Evolutionary conservation across 2,113 vertebrate genomes (phyloP).

Genomic region (Odontophorus gujanensis): DNA sequence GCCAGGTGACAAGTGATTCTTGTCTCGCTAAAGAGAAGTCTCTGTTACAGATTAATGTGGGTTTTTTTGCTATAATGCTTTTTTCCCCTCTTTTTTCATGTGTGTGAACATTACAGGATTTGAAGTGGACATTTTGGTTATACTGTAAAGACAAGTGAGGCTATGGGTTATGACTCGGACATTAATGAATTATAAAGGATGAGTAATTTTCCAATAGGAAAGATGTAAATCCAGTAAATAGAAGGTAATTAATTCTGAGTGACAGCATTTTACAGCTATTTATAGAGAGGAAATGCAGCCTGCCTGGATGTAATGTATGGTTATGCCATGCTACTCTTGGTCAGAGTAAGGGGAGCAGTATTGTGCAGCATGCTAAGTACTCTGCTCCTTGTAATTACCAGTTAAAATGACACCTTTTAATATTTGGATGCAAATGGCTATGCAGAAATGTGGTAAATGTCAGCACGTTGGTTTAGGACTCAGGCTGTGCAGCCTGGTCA

Average conservation of each 20-base stretch:
- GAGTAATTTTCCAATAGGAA: not conserved
- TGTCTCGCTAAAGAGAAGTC: not conserved
- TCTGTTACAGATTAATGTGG: not conserved
- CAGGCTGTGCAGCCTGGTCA: not conserved
- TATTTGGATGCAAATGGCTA: constrained; percentile 42
- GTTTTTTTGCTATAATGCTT: not conserved
- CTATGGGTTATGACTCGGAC: not conserved
- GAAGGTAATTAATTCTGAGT: not conserved
- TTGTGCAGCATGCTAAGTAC: not conserved
- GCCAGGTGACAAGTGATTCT: not conserved
- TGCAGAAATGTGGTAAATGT: constrained; percentile 3
- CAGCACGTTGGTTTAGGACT: not conserved
- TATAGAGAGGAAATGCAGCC: not conserved
- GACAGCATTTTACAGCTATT: not conserved
- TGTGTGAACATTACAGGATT: not conserved
- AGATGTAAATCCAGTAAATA: not conserved
- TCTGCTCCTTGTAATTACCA: constrained; percentile 16
- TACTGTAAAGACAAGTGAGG: not conserved
- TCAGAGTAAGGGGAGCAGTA: not conserved
- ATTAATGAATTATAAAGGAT: not conserved
- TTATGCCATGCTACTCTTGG: not conserved
- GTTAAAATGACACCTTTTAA: not conserved
- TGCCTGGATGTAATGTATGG: not conserved
- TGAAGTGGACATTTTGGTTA: not conserved
- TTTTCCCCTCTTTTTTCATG: not conserved